Conservation (phyloP, 2,113 vertebrate species). For the Xenus cinereus region DNA sequence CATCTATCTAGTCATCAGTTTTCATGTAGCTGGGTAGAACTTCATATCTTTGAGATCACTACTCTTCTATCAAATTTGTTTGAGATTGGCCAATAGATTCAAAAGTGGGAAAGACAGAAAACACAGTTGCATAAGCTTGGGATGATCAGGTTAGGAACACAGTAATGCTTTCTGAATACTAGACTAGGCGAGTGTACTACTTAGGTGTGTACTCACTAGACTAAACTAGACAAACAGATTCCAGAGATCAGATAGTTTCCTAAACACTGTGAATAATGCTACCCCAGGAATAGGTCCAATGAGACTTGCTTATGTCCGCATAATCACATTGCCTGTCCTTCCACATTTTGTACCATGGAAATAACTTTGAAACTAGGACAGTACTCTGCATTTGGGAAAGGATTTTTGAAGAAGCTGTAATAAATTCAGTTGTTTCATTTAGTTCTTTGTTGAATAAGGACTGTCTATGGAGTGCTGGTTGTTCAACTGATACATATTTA, state of each 20-base stretch:
- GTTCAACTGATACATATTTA: neutral
- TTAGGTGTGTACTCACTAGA: conserved; percentile 41
- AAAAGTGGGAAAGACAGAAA: conserved; percentile 51
- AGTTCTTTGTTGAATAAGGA: neutral
- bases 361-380: neutral
- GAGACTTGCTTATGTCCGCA: conserved; percentile 50
- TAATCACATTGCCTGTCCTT: neutral
- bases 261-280: conserved; percentile 29
- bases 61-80: conserved; percentile 30
- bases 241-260: conserved; percentile 40
- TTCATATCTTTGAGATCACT: conserved; percentile 3
- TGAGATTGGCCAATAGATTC: conserved; percentile 47
- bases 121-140: conserved; percentile 54
- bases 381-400: neutral
- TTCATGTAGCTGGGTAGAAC: conserved; percentile 44
- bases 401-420: neutral
- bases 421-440: neutral
- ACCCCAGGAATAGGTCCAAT: neutral
- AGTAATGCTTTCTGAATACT: conserved; percentile 3
- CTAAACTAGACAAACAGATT: conserved; percentile 49
- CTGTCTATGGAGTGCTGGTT: neutral
- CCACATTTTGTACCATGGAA: neutral
- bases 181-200: neutral
- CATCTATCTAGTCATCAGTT: conserved; percentile 59
- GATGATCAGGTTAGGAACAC: conserved; percentile 4